Evolutionary conservation across 1,140 invertebrate species (phyloP), one percentile per base, ranked within the genome.

Genomic region (Palaemon carinicauda): DNA sequence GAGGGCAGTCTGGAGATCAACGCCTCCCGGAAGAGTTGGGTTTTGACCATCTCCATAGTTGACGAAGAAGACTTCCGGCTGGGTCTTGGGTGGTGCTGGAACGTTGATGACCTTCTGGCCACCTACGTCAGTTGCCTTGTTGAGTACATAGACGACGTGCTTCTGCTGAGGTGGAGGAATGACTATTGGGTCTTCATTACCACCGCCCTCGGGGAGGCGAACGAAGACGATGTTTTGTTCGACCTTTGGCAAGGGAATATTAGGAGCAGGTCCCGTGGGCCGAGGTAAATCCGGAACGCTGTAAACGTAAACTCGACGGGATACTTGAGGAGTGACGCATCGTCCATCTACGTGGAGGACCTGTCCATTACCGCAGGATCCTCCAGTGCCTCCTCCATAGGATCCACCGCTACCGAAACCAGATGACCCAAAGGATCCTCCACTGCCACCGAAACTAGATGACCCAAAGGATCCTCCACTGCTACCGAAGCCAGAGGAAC

Each of bases 111-210:
- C 80, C 54, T 88, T 65, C 9, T 80, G 88, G 14, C 3, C 65
- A 24, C 74, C 65, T 7, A 74, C 60, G 10, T 89, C 74, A 27
- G 78, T 77, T 21, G 77, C 27, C 82, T 88, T 88, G 88, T 74
- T 88, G 60, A 89, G 88, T 21, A 89, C 86, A 60, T 89, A 89
- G 21, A 89, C 82, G 21, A 88, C 85, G 71, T 87, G 85, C 53
- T 88, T 88, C 56, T 85, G 82, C 41, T 85, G 88, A 4, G 88
- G 86, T 19, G 88, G 88, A 60, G 88, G 88, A 29, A 89, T 74
- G 50, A 89, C 86, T 52, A 89, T 77, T 31, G 88, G 88, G 60
- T 86, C 60, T 69, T 65, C 77, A 7, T 50, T 41, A 15, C 10
- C 53, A 19, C 54, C 51, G 7, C n/a, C 33, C n/a, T 89, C 88